Percentiles rank a stretch among this genome's conserved stretches.
Conservation (phyloP, 2,888 invertebrate genomes). For the Quadroppia sp. region DNA sequence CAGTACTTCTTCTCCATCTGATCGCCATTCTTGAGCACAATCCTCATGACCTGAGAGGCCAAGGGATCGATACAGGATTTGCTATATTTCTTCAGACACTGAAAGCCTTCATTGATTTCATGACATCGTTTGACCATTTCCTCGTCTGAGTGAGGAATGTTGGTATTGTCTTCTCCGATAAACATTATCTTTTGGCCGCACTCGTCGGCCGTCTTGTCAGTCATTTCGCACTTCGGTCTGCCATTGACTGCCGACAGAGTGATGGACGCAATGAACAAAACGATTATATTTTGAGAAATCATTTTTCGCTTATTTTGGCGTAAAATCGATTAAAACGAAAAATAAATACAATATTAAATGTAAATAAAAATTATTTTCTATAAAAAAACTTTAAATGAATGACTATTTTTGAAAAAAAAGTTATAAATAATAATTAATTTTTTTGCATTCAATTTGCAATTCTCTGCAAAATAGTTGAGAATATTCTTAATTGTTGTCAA, state of each 20-base stretch:
- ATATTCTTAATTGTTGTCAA: no score
- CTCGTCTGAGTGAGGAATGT: background rate
- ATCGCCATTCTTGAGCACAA: constrained; percentile 3
- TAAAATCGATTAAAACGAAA: background rate
- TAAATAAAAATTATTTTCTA: background rate
- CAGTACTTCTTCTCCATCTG: background rate
- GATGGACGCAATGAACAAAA: background rate
- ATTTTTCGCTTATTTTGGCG: background rate
- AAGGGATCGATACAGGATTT: background rate
- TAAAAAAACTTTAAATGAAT: background rate
- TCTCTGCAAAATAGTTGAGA: no score
- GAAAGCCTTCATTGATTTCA: background rate
- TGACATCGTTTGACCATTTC: background rate
- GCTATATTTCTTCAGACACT: background rate
- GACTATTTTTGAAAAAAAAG: background rate
- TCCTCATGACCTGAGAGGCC: background rate
- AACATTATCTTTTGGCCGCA: constrained; percentile 13
- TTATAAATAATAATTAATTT: no score
- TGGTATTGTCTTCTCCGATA: background rate
- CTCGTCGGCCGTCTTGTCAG: background rate
- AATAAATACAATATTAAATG: background rate
- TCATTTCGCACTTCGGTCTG: background rate
- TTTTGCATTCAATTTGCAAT: no score
- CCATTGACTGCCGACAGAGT: background rate
- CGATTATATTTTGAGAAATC: background rate